Evolutionary conservation across 2,797 vertebrate genomes (phyloP).

Genomic region (Lepidocolaptes lacrymiger): DNA sequence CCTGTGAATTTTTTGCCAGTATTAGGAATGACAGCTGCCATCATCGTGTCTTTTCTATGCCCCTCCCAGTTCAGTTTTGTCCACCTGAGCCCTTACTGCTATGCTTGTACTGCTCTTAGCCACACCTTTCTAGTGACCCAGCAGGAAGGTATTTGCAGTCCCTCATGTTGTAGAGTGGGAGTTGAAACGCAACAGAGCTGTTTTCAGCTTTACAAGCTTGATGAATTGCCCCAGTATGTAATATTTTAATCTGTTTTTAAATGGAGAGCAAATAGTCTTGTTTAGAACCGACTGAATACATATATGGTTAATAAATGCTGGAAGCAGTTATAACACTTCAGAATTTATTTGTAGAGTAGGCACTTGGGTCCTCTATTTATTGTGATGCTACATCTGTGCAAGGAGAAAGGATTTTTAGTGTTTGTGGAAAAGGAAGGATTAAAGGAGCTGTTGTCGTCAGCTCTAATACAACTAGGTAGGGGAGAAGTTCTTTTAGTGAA

Average conservation of each 20-base stretch:
- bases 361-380: neutral
- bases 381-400: neutral
- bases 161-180: neutral
- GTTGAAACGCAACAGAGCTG: neutral
- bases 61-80: neutral
- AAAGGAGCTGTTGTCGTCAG: neutral
- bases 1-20: neutral
- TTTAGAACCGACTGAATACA: neutral
- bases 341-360: neutral
- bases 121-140: neutral
- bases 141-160: neutral
- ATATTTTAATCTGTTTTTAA: slow-evolving; percentile 8
- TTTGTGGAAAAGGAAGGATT: neutral
- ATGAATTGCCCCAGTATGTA: neutral
- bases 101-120: neutral
- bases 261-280: neutral
- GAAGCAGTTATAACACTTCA: neutral
- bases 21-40: neutral
- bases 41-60: neutral
- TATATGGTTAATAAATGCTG: neutral
- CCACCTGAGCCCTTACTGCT: neutral
- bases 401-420: neutral
- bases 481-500: neutral
- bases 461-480: neutral
- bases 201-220: neutral